phyloP scores from a whole-genome alignment of 2,888 invertebrate genomes.

The Thereva unica region DNA sequence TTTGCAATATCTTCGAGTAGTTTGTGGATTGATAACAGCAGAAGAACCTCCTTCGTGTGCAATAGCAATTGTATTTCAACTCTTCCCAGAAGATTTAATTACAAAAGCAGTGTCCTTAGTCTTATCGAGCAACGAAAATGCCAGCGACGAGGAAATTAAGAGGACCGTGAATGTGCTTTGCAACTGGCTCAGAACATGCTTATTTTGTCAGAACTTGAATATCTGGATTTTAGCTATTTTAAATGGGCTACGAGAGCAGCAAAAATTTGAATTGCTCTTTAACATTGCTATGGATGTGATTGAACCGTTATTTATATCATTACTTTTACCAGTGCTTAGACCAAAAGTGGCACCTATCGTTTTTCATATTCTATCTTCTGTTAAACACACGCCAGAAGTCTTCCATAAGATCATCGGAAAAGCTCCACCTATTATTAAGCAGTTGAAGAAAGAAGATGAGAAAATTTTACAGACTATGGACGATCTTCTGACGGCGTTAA shows the following conservation, averaged over 20 bases:
- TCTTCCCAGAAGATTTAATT: slow-evolving; percentile 52
- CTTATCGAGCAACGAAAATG: slow-evolving; percentile 50
- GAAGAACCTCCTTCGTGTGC: slow-evolving; percentile 50
- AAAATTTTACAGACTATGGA: slow-evolving; percentile 65
- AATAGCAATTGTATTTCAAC: slow-evolving; percentile 54
- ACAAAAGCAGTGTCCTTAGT: slow-evolving; percentile 49
- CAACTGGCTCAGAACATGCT: slow-evolving; percentile 69
- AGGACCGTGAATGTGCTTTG: slow-evolving; percentile 69
- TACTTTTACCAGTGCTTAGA: slow-evolving; percentile 48
- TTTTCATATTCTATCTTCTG: slow-evolving; percentile 24
- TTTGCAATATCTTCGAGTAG: slow-evolving; percentile 49
- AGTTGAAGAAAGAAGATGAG: slow-evolving; percentile 62
- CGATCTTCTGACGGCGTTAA: slow-evolving; percentile 62
- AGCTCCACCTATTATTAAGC: slow-evolving; percentile 61
- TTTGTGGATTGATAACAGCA: slow-evolving; percentile 51
- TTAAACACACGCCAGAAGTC: slow-evolving; percentile 24
- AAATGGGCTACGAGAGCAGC: slow-evolving; percentile 65
- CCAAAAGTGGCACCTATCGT: slow-evolving; percentile 22
- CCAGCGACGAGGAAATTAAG: slow-evolving; percentile 62
- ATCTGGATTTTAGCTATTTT: slow-evolving; percentile 71
- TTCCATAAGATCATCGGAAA: slow-evolving; percentile 57
- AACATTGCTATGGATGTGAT: slow-evolving; percentile 67
- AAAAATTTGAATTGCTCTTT: slow-evolving; percentile 62
- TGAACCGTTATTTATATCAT: slow-evolving; percentile 62
- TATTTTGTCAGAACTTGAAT: slow-evolving; percentile 66